Percentiles rank a stretch among this genome's conserved stretches.
phyloP scores from a whole-genome alignment of 1,140 invertebrate species.

The Drosophila tropicalis region DNA sequence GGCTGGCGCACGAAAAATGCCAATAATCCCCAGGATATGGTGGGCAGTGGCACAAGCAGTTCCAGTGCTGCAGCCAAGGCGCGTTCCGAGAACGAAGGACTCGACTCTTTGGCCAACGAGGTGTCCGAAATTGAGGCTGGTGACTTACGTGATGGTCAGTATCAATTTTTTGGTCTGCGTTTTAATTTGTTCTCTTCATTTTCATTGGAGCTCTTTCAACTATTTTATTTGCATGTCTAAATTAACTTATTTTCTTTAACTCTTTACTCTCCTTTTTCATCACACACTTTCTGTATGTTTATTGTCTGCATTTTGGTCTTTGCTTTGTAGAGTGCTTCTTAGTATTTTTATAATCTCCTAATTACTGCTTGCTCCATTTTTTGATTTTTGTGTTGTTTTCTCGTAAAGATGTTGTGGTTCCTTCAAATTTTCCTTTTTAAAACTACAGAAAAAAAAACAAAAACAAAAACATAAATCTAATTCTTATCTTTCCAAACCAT shows the following conservation, averaged over 20 bases:
- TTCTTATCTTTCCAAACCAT: constrained; percentile 41
- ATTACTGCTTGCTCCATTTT: constrained; percentile 59
- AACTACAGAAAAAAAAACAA: constrained; percentile 50
- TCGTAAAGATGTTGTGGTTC: constrained; percentile 78
- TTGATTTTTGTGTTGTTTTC: constrained; percentile 52
- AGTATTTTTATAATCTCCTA: background rate
- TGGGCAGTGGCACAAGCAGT: constrained; percentile 68
- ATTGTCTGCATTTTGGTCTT: constrained; percentile 25
- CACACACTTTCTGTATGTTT: constrained; percentile 14
- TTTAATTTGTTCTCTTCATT: constrained; percentile 21
- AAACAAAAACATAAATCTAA: constrained; percentile 53
- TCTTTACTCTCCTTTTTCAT: constrained; percentile 13
- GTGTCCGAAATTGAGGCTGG: constrained; percentile 96
- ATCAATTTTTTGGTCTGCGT: background rate
- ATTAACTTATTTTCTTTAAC: too few relatives aligned
- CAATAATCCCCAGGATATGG: constrained; percentile 80
- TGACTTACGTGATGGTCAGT: constrained; percentile 94
- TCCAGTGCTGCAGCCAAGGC: constrained; percentile 86
- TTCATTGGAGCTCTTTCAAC: constrained; percentile 41
- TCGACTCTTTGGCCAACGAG: constrained; percentile 92
- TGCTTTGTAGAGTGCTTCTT: constrained; percentile 1
- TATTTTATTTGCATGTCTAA: constrained; percentile 34
- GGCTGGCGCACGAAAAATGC: constrained; percentile 89
- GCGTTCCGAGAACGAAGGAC: constrained; percentile 95
- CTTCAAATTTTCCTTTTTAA: constrained; percentile 64